Evolutionary conservation across 2,888 invertebrate species (phyloP), one percentile per base, ranked within the genome.

Genomic region (Noctuana brunneofusca): DNA sequence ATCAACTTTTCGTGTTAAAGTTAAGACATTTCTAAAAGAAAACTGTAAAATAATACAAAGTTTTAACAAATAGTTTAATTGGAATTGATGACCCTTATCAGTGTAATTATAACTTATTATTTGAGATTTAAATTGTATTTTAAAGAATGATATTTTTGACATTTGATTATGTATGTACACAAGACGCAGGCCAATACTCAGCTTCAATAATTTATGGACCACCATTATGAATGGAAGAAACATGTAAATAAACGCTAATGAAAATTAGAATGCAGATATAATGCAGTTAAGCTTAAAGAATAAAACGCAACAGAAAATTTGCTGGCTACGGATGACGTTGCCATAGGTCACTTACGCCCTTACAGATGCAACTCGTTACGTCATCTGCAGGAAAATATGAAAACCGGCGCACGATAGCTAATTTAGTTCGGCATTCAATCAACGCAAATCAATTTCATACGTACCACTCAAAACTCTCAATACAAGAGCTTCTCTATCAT

Each of bases 331-430:
- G 22, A 32, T 22, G 59, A 59, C 52, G 58, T 58, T 59, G 53
- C 30, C 43, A 53, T 59, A 59, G 59, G 59, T 59, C 59, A 59
- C 53, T 53, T 46, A 53, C 43, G 14, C 53, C 43, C 32, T 32
- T 43, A 30, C 12, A 11, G 53, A 59, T 59, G 59, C 59, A 53
- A 46, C 14, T 16, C 32, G 53, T 52, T 46, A 46, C 62, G 53
- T 62, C 62, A 57, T 48, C 50, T 48, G 58, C 14, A 52, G 24
- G 56, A 43, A 57, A 58, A 49, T 58, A 41, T 43, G 60, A 59
- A 64, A 62, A 64, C 63, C 58, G 63, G 64, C 59, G 46, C 60
- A 59, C 58, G 60, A 66, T 52, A 32, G 60, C 59, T 65, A 65
- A 65, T 66, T 65, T 68, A 64, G 52, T 22, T 14, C 14, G 22